Base-by-base conservation (phyloP, 2,113 vertebrate species). In the Phylloscopus trochilus region DNA sequence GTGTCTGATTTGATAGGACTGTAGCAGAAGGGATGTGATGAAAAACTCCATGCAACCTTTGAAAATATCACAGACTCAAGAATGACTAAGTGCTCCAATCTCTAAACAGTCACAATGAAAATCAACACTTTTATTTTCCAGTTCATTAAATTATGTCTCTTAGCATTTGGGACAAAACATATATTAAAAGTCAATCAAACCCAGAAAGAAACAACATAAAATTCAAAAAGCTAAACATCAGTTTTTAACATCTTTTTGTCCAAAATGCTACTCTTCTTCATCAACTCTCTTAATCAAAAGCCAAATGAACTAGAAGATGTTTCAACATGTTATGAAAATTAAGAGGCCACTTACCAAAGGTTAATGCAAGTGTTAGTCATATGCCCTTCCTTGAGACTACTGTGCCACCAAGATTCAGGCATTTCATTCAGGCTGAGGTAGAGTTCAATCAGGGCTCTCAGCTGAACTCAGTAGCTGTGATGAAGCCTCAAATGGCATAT, bases 41-140 rank as follows among this genome's bases (percentile, higher is more conserved):
- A 67, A 93, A 93, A 88, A 69, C 62, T 46, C 20, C 1, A 12
- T 56, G 47, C 9, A 90, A 69, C 15, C 55, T 83, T 95, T 91
- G n/a, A 83, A 92, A 93, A 83, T 44, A 39, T 62, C 80, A 44
- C 15, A 37, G 24, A 44, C 20, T 90, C 3, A 2, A 28, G 63
- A 81, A 60, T 92, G 46, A 85, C 51, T 79, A 82, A 81, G 17
- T 9, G 15, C 9, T 87, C 37, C 73, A 80, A 52, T 80, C 59
- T 81, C 39, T 80, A 58, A 85, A 46, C 23, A 79, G 18, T 53
- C 53, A 86, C 0, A 2, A 31, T 79, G 58, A 84, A 53, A 89
- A 55, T 55, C 69, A 84, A 56, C 51, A 26, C 51, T 89, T 93
- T 68, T 28, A 56, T 95, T 96, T 95, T 91, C 39, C n/a, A 77